phyloP scores from a whole-genome alignment of 2,113 vertebrate species.

The Nesoenas mayeri region DNA sequence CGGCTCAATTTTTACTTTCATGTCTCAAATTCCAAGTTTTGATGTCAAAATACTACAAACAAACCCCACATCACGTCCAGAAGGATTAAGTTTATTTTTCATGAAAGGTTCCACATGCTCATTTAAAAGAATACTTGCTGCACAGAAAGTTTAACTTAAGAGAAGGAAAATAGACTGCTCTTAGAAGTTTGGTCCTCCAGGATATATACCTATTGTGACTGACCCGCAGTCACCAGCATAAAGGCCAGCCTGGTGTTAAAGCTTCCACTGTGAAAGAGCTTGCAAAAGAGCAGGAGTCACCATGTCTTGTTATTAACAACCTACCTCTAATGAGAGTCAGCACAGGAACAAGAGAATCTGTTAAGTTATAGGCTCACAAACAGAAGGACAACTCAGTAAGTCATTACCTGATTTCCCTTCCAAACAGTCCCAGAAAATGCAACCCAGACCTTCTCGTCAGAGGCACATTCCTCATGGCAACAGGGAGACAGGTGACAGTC shows the following conservation, averaged over 20 bases:
- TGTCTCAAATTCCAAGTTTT: not conserved
- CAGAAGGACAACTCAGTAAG: not conserved
- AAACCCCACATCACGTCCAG: not conserved
- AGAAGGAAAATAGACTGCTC: not conserved
- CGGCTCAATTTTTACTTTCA: not conserved
- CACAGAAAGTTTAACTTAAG: constrained; percentile 11
- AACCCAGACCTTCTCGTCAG: constrained; percentile 42
- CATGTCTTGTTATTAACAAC: not conserved
- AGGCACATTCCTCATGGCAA: not conserved
- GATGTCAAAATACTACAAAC: constrained; percentile 9
- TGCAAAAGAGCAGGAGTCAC: not conserved
- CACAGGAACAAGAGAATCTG: not conserved
- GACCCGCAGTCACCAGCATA: constrained; percentile 48
- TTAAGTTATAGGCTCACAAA: not conserved
- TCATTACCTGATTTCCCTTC: not conserved
- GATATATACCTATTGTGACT: constrained; percentile 23
- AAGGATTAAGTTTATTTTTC: constrained; percentile 47
- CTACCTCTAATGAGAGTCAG: not conserved
- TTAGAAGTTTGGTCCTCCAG: constrained; percentile 41
- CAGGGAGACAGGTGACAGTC: not conserved
- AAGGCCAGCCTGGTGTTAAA: constrained; percentile 36
- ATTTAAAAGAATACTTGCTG: not conserved
- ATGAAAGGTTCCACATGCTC: constrained; percentile 18
- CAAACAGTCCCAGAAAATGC: constrained; percentile 51
- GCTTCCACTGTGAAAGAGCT: not conserved